Base-by-base conservation (phyloP, 2,888 invertebrate genomes). In the Beris morrisii region DNA sequence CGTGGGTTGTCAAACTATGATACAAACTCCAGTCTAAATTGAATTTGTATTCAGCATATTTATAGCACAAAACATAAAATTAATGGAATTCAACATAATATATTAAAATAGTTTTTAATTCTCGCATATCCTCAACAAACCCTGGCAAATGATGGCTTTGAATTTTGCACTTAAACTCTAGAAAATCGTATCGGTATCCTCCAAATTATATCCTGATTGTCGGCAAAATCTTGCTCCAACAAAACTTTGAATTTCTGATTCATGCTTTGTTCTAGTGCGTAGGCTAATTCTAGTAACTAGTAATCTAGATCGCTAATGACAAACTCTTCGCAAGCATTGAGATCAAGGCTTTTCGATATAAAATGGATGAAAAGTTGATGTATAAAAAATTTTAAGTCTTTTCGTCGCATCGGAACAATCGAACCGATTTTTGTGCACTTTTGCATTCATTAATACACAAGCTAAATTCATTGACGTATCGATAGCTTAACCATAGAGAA, bases 401-500 rank as follows among this genome's bases (percentile, higher is more conserved):
- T 75, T 4, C 79, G 74, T 65, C 77, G 74, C 73, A 80, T 74
- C 12, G 81, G 81, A 65, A 81, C 80, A 65, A 79, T 74, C 79
- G 79, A 0, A 80, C 73, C 4, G 79, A 74, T 57, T 77, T 77
- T 59, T 75, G 73, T 45, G 76, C 72, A 46, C 65, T 77, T 55
- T 73, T 73, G 59, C 78, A 78, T 69, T 75, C 76, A 5, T 73
- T 74, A 68, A 81, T 73, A 66, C 80, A 80, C 31, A 79, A 72
- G 56, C 74, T 74, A 56, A 81, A 81, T 22, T 81, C 80, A 67
- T 81, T 80, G 31, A 79, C 74, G 65, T 78, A 81, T 67, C 78
- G 76, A 66, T 80, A 81, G 69, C 81, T 81, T 44, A 81, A 72
- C 81, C n/a, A n/a, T n/a, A n/a, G n/a, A n/a, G n/a, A n/a, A n/a